Evolutionary conservation across 2,888 invertebrate species (phyloP).

Genomic region (Chorisops tibialis): DNA sequence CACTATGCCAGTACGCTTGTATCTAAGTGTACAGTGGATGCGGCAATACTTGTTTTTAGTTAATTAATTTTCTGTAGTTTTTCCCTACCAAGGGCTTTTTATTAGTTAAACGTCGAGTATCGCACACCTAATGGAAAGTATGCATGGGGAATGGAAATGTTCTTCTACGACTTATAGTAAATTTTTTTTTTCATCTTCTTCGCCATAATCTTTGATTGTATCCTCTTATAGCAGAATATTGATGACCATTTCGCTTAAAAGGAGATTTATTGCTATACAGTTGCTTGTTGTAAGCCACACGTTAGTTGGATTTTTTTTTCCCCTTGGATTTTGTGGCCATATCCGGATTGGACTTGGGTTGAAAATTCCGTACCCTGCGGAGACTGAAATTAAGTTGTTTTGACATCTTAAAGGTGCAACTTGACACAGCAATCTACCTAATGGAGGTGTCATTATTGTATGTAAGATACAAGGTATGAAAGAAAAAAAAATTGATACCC

Average conservation of each 20-base stretch:
- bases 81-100: background rate
- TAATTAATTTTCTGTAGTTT: constrained; percentile 13
- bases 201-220: too few species aligned
- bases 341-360: background rate
- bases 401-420: too few species aligned
- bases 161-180: background rate
- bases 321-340: background rate
- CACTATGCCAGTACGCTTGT: background rate
- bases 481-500: too few species aligned
- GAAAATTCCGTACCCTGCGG: background rate
- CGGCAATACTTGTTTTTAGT: constrained; percentile 11
- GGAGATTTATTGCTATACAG: too few species aligned
- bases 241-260: background rate
- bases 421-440: too few species aligned
- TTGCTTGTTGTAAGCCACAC: too few species aligned
- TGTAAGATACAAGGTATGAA: too few species aligned
- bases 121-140: constrained; percentile 13
- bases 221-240: background rate
- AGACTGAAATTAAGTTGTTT: constrained; percentile 17
- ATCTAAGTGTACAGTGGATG: background rate
- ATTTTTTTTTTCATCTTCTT: background rate
- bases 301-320: too few species aligned
- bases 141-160: constrained; percentile 3
- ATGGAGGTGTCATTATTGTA: too few species aligned
- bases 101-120: background rate